These are phyloP conservation scores for Sorex fumeus DNA, from an alignment of 2,113 vertebrate genomes.

Conservation along the genomic window DNA sequence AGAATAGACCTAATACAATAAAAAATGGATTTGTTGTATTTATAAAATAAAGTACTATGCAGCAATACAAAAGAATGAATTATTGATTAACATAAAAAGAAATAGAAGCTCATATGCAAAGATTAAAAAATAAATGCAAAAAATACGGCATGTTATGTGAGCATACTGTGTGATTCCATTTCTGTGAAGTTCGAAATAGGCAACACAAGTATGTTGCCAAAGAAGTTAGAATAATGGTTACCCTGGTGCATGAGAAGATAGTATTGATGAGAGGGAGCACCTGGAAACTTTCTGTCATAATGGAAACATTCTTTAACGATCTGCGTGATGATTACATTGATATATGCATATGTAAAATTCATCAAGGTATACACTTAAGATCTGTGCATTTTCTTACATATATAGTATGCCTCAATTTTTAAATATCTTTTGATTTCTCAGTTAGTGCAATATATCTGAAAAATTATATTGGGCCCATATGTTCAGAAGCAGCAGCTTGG, in stretches of 20 bases:
- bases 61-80: conserved; percentile 5
- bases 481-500: conserved; percentile 52
- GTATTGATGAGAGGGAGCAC: neutral
- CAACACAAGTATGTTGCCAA: neutral
- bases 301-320: conserved; percentile 20
- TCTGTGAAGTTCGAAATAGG: neutral
- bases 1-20: conserved; percentile 2
- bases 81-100: neutral
- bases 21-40: conserved; percentile 31
- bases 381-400: conserved; percentile 20
- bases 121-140: neutral
- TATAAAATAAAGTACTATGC: neutral
- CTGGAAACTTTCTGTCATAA: neutral
- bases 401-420: conserved; percentile 39
- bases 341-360: conserved; percentile 30
- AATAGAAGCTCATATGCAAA: conserved; percentile 17
- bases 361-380: conserved; percentile 5
- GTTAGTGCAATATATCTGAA: conserved; percentile 70
- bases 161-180: neutral
- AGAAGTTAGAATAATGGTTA: conserved; percentile 10
- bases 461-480: conserved; percentile 66
- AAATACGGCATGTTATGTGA: neutral
- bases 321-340: neutral
- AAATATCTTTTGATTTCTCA: conserved; percentile 60
- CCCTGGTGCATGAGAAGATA: neutral